phyloP scores from a whole-genome alignment of 1,140 invertebrate species.

The Microplitis demolitor region DNA sequence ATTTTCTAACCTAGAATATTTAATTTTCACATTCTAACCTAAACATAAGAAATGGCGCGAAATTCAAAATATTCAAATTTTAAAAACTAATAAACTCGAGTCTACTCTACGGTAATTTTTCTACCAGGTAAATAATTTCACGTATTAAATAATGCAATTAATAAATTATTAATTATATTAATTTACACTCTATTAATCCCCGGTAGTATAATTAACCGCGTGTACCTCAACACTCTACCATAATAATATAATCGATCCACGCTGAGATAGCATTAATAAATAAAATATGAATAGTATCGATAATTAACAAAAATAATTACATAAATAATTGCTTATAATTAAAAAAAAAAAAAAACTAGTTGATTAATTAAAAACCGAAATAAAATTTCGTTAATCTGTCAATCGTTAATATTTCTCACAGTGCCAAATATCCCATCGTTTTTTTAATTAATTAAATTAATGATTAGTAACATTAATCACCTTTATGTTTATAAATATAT shows the following conservation, averaged over 20 bases:
- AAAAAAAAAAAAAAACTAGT: neutral
- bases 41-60: too few species aligned
- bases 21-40: too few species aligned
- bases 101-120: neutral
- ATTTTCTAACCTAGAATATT: too few species aligned
- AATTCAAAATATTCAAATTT: too few species aligned
- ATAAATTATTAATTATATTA: slow-evolving; percentile 37
- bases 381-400: neutral
- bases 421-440: slow-evolving; percentile 51
- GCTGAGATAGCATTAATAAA: slow-evolving; percentile 31
- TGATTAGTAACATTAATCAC: neutral
- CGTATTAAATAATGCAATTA: neutral
- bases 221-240: slow-evolving; percentile 41
- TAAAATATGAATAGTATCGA: slow-evolving; percentile 6
- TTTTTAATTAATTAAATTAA: neutral
- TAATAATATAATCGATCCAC: slow-evolving; percentile 33
- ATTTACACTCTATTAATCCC: neutral
- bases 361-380: slow-evolving; percentile 9
- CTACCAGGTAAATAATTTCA: too few species aligned
- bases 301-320: neutral
- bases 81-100: too few species aligned
- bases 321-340: neutral
- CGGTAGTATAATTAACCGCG: slow-evolving; percentile 28
- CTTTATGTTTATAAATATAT: neutral
- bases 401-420: slow-evolving; percentile 52